Evolutionary conservation across 2,113 vertebrate genomes (phyloP).

Genomic region (Upupa epops): DNA sequence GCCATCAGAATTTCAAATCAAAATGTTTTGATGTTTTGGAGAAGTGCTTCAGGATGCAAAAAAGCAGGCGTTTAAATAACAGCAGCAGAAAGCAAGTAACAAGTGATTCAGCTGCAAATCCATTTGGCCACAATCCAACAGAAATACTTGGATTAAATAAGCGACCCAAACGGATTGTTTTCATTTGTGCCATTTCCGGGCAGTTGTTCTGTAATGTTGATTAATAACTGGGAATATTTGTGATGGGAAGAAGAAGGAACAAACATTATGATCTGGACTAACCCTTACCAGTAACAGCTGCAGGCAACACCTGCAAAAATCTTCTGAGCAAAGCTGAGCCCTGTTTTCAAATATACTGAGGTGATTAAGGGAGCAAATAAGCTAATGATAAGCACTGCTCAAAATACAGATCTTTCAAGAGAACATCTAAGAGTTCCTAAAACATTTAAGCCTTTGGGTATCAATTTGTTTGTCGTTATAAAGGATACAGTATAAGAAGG

Average conservation of each 20-base stretch:
- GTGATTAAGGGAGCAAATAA: background rate
- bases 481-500: no score
- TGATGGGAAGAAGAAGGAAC: background rate
- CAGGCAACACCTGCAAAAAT: background rate
- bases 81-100: conserved; percentile 14
- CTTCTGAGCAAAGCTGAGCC: background rate
- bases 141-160: background rate
- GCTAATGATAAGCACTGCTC: background rate
- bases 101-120: background rate
- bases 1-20: background rate
- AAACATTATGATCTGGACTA: background rate
- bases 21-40: background rate
- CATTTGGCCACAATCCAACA: background rate
- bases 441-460: background rate
- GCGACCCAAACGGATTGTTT: background rate
- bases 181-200: background rate
- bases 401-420: background rate
- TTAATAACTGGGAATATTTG: background rate
- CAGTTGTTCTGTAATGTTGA: background rate
- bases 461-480: background rate
- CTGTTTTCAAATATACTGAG: background rate
- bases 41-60: conserved; percentile 20
- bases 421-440: background rate
- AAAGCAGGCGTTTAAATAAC: background rate
- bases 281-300: background rate